These are phyloP conservation scores for Pachyseris speciosa DNA, from an alignment of 64 coral and sea anemone species.

Conservation along the genomic window DNA sequence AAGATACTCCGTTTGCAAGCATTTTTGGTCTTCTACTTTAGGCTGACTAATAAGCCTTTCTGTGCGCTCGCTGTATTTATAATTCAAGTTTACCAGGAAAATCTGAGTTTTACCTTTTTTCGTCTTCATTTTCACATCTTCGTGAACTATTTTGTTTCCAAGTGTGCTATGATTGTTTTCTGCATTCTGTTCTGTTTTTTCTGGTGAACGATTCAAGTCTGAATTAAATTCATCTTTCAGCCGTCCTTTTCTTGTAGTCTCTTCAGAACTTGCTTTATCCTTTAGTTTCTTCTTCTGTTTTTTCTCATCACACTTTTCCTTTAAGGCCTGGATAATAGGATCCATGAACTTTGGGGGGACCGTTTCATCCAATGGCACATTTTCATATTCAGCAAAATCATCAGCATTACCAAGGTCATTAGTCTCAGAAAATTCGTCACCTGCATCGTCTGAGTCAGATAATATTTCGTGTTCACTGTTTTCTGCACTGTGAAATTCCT, in stretches of 20 bases:
- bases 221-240: no score
- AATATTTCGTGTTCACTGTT: background rate
- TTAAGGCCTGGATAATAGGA: conserved; percentile 39
- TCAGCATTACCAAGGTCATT: conserved; percentile 4
- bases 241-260: no score
- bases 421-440: conserved; percentile 32
- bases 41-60: background rate
- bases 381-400: conserved; percentile 27
- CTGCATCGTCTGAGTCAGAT: conserved; percentile 5
- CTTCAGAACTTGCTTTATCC: background rate
- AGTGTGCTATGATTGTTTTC: background rate
- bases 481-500: background rate
- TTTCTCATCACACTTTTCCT: background rate
- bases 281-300: background rate
- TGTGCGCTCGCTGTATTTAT: conserved; percentile 34
- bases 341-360: conserved; percentile 51
- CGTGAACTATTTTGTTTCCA: conserved; percentile 23
- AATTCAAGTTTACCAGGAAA: background rate
- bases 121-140: conserved; percentile 34
- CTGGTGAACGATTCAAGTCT: no score
- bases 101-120: background rate
- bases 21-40: conserved; percentile 29
- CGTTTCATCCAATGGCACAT: background rate
- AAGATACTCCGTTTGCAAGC: conserved; percentile 8
- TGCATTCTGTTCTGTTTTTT: background rate